phyloP scores from a whole-genome alignment of 2,888 invertebrate species.

The Drosophila pseudotakahashii region DNA sequence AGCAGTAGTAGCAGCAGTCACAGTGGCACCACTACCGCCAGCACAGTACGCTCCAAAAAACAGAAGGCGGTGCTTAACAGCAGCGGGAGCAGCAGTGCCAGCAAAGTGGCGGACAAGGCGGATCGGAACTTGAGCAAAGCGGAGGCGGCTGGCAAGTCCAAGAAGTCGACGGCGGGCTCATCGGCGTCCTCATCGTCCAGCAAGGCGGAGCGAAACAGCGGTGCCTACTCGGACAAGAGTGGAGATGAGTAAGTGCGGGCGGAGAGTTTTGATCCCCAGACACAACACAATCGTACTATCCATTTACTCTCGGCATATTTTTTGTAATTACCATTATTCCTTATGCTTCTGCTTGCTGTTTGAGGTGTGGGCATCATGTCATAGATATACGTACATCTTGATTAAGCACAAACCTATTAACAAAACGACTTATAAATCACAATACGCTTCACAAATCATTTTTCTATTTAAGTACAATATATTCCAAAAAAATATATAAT shows the following conservation, averaged over 20 bases:
- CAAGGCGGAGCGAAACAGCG: constrained; percentile 65
- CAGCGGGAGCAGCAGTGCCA: constrained; percentile 25
- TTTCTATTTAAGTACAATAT: background rate
- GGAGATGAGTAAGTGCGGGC: constrained; percentile 79
- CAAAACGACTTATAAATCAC: too few relatives aligned
- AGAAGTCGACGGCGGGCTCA: constrained; percentile 30
- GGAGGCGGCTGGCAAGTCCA: constrained; percentile 39
- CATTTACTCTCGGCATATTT: constrained; percentile 8
- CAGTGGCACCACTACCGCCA: constrained; percentile 22
- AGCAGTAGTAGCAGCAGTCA: constrained; percentile 33
- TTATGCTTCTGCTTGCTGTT: constrained; percentile 34
- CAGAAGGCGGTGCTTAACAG: constrained; percentile 49
- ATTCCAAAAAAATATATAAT: too few relatives aligned
- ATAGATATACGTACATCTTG: constrained; percentile 14
- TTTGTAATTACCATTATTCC: constrained; percentile 7
- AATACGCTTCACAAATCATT: background rate
- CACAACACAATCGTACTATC: constrained; percentile 21
- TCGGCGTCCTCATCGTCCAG: constrained; percentile 64
- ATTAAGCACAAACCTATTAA: background rate
- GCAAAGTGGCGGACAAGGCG: constrained; percentile 51
- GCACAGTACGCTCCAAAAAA: constrained; percentile 60
- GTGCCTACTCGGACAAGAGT: constrained; percentile 78
- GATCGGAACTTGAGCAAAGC: constrained; percentile 33
- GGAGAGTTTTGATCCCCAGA: constrained; percentile 9
- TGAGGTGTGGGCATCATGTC: constrained; percentile 11